Evolutionary conservation across 2,113 vertebrate species (phyloP).

Genomic region (Amphiprion percula): DNA sequence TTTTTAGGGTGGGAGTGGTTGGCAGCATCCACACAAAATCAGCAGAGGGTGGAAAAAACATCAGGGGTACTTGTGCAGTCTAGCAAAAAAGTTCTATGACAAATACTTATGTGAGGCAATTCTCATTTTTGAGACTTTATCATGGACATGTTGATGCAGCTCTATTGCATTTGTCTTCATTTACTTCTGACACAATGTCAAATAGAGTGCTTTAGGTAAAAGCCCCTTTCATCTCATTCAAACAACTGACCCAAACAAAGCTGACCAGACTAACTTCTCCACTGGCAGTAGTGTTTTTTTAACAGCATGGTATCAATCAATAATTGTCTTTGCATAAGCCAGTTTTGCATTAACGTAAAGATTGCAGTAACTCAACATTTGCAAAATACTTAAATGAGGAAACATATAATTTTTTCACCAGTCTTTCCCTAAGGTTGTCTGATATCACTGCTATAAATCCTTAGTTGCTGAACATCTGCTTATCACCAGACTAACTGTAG

Average conservation of each 20-base stretch:
- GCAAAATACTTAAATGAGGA: too few relatives aligned
- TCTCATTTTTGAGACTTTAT: background rate
- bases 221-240: background rate
- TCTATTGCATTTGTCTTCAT: background rate
- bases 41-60: conserved; percentile 38
- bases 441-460: too few relatives aligned
- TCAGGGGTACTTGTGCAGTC: background rate
- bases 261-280: too few relatives aligned
- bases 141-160: background rate
- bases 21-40: conserved; percentile 37
- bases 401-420: too few relatives aligned
- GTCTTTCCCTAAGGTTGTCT: too few relatives aligned
- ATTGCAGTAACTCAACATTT: too few relatives aligned
- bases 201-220: background rate
- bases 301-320: too few relatives aligned
- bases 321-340: too few relatives aligned
- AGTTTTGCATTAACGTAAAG: too few relatives aligned
- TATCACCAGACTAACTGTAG: too few relatives aligned
- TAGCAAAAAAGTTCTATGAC: background rate
- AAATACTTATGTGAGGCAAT: background rate
- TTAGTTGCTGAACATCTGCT: too few relatives aligned
- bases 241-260: background rate
- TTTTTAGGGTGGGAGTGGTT: conserved; percentile 42
- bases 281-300: too few relatives aligned
- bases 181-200: background rate